Percentiles rank a stretch among this genome's conserved stretches.
Evolutionary conservation across 2,888 invertebrate genomes (phyloP).

Genomic region (Synanthedon andrenaeformis): DNA sequence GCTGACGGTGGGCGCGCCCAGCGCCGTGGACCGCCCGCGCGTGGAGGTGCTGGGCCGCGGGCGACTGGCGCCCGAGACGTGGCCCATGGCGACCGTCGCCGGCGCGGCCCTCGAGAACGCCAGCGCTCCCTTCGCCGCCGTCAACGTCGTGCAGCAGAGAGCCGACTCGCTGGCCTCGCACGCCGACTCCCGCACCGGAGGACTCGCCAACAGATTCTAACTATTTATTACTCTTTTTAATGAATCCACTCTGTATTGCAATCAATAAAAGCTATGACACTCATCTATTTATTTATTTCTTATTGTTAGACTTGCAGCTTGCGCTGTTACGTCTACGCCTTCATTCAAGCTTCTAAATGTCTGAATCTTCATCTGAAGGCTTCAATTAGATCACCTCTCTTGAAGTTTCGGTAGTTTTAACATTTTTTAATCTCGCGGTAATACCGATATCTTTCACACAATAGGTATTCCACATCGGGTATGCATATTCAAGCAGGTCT

Average conservation of each 20-base stretch:
- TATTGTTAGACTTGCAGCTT: too few species aligned
- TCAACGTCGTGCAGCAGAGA: constrained; percentile 76
- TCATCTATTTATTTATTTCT: too few species aligned
- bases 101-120: constrained; percentile 10
- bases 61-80: constrained; percentile 15
- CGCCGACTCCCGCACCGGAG: constrained; percentile 80
- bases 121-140: constrained; percentile 66
- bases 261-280: too few species aligned
- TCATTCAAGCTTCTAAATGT: too few species aligned
- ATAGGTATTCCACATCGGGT: too few species aligned
- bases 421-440: too few species aligned
- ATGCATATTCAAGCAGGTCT: too few species aligned
- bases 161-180: constrained; percentile 75
- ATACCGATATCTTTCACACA: too few species aligned
- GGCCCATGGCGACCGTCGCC: constrained; percentile 13
- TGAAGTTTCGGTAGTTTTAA: too few species aligned
- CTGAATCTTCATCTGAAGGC: too few species aligned
- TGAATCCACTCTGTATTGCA: not conserved
- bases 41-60: constrained; percentile 16
- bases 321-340: too few species aligned
- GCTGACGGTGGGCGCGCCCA: constrained; percentile 12
- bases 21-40: constrained; percentile 26
- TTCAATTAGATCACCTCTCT: too few species aligned
- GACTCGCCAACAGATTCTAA: constrained; percentile 75
- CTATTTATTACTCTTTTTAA: not conserved